Evolutionary conservation across 2,888 invertebrate species (phyloP).

Genomic region (Rhimphoctona megacephalus): DNA sequence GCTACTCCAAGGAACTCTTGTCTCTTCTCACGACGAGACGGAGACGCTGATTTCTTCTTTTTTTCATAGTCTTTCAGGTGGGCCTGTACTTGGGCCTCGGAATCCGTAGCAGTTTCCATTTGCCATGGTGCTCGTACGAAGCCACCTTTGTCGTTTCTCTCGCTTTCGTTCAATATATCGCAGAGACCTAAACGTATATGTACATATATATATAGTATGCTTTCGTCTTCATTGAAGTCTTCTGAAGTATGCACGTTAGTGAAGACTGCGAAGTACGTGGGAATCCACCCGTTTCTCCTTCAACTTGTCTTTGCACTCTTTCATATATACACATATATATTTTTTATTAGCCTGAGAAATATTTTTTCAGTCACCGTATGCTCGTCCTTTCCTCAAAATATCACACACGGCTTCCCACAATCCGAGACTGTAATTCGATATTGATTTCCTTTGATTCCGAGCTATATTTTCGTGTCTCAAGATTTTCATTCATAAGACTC

Average conservation of each 20-base stretch:
- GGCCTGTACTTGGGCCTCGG: slow-evolving; percentile 52
- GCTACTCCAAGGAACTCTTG: slow-evolving; percentile 49
- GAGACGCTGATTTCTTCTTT: slow-evolving; percentile 70
- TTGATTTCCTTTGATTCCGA: slow-evolving; percentile 61
- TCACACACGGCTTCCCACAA: slow-evolving; percentile 60
- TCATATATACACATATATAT: neutral
- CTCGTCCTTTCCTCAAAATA: slow-evolving; percentile 40
- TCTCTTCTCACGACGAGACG: slow-evolving; percentile 60
- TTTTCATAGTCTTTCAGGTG: slow-evolving; percentile 69
- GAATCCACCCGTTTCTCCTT: slow-evolving; percentile 66
- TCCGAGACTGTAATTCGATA: slow-evolving; percentile 65
- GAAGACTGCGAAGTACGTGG: slow-evolving; percentile 76
- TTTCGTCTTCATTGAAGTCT: slow-evolving; percentile 68
- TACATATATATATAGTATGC: slow-evolving; percentile 21
- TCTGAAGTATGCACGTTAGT: slow-evolving; percentile 61
- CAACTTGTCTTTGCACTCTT: slow-evolving; percentile 24
- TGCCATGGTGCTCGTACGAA: slow-evolving; percentile 50
- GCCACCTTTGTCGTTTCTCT: slow-evolving; percentile 48
- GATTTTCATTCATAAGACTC: slow-evolving; percentile 10
- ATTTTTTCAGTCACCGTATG: slow-evolving; percentile 57
- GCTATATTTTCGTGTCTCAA: slow-evolving; percentile 17
- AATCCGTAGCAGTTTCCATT: slow-evolving; percentile 72
- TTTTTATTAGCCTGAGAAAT: slow-evolving; percentile 62
- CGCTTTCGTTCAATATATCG: slow-evolving; percentile 30
- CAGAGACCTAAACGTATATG: slow-evolving; percentile 1